phyloP scores from a whole-genome alignment of 2,113 vertebrate species.

The Oreocharis arfaki region DNA sequence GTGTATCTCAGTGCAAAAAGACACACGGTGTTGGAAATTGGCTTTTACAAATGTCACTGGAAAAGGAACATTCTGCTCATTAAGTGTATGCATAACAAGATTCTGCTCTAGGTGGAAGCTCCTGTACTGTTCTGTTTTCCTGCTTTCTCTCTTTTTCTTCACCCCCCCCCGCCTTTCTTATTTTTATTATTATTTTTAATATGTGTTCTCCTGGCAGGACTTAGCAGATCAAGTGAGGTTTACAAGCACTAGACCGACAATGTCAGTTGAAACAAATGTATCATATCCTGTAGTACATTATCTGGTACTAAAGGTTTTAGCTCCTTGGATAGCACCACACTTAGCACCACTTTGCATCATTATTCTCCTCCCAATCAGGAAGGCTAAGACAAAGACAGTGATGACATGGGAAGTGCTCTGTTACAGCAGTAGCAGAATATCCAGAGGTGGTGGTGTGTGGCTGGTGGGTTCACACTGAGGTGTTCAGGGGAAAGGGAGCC shows the following conservation, averaged over 20 bases:
- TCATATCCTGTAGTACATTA: background rate
- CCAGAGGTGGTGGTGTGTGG: background rate
- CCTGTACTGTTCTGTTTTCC: background rate
- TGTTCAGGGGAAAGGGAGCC: background rate
- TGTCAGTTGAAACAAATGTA: background rate
- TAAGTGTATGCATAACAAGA: background rate
- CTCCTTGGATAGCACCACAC: background rate
- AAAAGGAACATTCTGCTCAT: background rate
- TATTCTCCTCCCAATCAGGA: background rate
- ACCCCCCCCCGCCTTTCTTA: no score
- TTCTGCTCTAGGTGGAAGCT: background rate
- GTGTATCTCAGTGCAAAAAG: background rate
- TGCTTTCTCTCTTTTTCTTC: background rate
- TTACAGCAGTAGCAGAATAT: background rate
- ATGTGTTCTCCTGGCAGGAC: background rate
- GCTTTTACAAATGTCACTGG: background rate
- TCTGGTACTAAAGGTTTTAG: background rate
- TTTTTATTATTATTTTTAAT: background rate
- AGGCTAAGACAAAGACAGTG: background rate
- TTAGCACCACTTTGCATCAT: background rate
- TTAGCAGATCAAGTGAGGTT: background rate
- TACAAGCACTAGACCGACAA: background rate
- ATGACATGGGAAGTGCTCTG: background rate
- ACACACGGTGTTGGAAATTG: background rate
- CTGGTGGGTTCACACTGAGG: background rate